Base-by-base conservation (phyloP, 1,140 invertebrate species). In the Drosophila melanica region DNA sequence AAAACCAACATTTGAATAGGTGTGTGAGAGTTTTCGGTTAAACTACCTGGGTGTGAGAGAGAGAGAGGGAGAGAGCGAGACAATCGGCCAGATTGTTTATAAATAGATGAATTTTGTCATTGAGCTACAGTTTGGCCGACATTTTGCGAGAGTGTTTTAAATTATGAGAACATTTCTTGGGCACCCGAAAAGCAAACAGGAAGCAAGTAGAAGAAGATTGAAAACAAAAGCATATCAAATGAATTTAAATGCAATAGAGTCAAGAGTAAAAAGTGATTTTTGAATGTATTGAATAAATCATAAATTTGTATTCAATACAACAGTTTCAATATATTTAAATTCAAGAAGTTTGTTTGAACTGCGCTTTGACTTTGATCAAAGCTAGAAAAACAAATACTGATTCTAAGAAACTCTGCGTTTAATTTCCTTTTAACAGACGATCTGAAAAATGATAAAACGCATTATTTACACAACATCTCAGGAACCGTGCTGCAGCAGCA, bases 21-120 rank as follows among this genome's bases (percentile, higher is more conserved):
- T 85, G 81, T 67, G 68, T 54, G 81, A 86, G 71, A 77, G 50
- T 59, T 79, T 60, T 73, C 51, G 12, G 35, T 27, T 60, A 72
- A 8, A 33, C 30, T 33, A 20, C 9, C 11, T 30, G 11, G 18
- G 23, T 7, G 27, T 27, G 27, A 27, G 27, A 27, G 27, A 27
- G 18, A 18, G 18, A 18, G 27, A 27, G 18, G 2, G 18, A 18
- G 71, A 65, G 45, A 51, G 66, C 68, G 51, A 50, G 44, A 50
- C 75, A 62, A 70, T 72, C 72, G 59, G 60, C 47, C 58, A 71
- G 41, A 72, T 57, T 48, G 45, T 67, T 87, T 87, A 89, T 73
- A 89, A 86, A 87, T 82, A 82, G 67, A 44, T 45, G 42, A 47
- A 64, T 82, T 79, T 85, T 75, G 81, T 85, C 81, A 77, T 73